Base-by-base conservation (phyloP, 2,888 invertebrate species). In the Smittia sp. region DNA sequence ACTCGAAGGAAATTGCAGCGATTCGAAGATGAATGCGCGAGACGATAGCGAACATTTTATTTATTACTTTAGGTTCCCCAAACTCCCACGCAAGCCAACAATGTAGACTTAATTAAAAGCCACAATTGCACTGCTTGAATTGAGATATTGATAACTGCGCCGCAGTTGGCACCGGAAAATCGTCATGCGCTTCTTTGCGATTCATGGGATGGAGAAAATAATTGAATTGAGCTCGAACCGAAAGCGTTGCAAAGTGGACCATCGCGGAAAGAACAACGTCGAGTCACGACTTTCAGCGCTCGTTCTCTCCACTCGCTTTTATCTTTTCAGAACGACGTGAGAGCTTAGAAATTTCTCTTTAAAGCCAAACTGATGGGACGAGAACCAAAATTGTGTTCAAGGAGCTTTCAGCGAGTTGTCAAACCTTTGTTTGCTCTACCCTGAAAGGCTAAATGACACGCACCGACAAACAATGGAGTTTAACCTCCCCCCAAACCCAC, bases 211-310 rank as follows among this genome's bases (percentile, higher is more conserved):
- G 20, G 22, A 58, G 22, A 18, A 58, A 58, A 58, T 20, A 22
- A 58, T 20, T 58, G 22, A 58, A 58, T 58, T 58, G 58, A 58
- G 22, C 46, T 46, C n/a, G 22, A 20, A 58, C 58, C 9, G 18
- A 58, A 58, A 58, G 58, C 18, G 22, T 22, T 20, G 20, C 20
- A 58, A 58, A 58, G 58, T 58, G 58, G 58, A 58, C 58, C 58
- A 58, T 58, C 58, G 22, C 58, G 22, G 18, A 58, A n/a, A 18
- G 18, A n/a, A 9, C 38, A 38, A 38, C 3, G 7, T 52, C 52
- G 3, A 58, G 58, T 58, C 58, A 58, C 58, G 58, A 58, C 58
- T 58, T 58, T n/a, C 3, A 9, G 58, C 22, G 18, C 4, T 58
- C 18, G 58, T 18, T 20, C 9, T 58, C 11, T 7, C 18, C 9